These are phyloP conservation scores for Cylindroiulus punctatus DNA, from an alignment of 2,888 invertebrate genomes.

Conservation along the genomic window DNA sequence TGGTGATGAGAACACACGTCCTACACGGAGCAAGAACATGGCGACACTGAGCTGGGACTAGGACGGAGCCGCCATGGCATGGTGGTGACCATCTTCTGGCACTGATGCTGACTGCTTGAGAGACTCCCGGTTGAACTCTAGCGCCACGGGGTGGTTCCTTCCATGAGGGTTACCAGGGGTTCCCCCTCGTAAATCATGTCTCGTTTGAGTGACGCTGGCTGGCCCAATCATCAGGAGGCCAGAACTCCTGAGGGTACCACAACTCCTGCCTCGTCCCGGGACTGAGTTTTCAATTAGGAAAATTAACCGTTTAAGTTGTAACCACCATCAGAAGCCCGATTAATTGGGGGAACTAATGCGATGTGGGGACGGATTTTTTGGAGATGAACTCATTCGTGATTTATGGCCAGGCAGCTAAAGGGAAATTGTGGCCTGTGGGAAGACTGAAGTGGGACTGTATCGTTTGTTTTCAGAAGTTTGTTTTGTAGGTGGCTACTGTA, in stretches of 20 bases:
- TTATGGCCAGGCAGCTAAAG: too few species aligned
- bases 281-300: constrained; percentile 43
- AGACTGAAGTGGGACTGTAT: too few species aligned
- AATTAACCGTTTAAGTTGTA: background rate
- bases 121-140: background rate
- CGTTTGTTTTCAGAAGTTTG: too few species aligned
- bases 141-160: background rate
- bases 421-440: too few species aligned
- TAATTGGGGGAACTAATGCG: constrained; percentile 24
- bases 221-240: background rate
- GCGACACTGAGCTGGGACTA: background rate
- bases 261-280: background rate
- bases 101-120: background rate
- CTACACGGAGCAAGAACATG: constrained; percentile 35
- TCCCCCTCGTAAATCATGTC: constrained; percentile 39
- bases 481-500: too few species aligned
- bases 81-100: background rate
- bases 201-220: constrained; percentile 15
- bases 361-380: background rate
- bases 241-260: background rate
- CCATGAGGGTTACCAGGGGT: background rate
- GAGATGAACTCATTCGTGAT: background rate
- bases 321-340: background rate
- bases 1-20: background rate
- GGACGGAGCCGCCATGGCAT: constrained; percentile 4